Percentiles rank a stretch among this genome's conserved stretches.
Conservation (phyloP, 2,113 vertebrate genomes). For the Abramis brama region DNA sequence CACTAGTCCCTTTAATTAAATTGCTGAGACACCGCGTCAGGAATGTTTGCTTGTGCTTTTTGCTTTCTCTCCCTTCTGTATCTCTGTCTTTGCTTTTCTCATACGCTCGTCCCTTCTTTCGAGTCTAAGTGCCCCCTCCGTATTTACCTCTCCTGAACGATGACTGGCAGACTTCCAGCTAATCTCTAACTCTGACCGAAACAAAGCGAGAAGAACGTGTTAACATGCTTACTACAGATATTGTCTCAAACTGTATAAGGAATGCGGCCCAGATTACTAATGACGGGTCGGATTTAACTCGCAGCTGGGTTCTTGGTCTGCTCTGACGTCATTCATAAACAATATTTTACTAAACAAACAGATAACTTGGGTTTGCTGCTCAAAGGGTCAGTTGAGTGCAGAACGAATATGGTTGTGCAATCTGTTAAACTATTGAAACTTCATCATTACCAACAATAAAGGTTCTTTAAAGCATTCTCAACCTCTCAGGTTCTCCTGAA, state of each 20-base stretch:
- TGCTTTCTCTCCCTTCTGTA: constrained; percentile 41
- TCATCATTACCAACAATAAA: not conserved
- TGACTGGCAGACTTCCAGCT: constrained; percentile 33
- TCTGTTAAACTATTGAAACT: not conserved
- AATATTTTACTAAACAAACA: constrained; percentile 21
- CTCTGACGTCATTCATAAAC: constrained; percentile 32
- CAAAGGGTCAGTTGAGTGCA: not conserved
- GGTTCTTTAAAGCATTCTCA: not conserved
- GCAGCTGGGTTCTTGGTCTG: not conserved
- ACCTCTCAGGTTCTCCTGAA: not conserved
- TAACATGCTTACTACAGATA: constrained; percentile 12
- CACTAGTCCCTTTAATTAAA: constrained; percentile 84
- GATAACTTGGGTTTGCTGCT: constrained; percentile 5
- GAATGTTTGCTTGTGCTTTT: constrained; percentile 84
- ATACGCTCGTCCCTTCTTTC: constrained; percentile 51
- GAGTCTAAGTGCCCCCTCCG: constrained; percentile 2
- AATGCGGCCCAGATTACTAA: not conserved
- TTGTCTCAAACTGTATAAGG: constrained; percentile 3
- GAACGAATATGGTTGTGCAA: not conserved
- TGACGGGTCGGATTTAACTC: not conserved
- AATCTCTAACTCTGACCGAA: constrained; percentile 8
- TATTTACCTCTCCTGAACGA: not conserved
- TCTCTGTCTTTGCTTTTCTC: constrained; percentile 74
- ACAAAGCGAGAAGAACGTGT: not conserved
- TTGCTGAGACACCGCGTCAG: constrained; percentile 81